phyloP scores from a whole-genome alignment of 2,888 invertebrate species.

The Lagria hirta region DNA sequence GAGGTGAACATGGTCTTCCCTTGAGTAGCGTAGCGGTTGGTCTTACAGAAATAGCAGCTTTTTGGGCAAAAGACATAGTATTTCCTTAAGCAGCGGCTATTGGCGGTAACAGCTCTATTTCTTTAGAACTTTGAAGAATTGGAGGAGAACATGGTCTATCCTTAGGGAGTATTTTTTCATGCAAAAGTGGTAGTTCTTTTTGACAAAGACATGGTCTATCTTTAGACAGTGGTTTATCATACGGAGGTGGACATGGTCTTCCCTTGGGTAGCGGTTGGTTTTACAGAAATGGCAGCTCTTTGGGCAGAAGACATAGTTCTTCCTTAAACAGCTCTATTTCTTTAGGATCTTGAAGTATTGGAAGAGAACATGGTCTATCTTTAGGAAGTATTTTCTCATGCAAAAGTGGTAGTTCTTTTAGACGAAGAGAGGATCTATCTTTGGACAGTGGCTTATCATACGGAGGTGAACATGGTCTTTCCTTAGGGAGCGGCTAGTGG shows the following conservation, averaged over 20 bases:
- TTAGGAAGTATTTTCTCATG: too few species aligned
- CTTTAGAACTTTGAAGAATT: slow-evolving; percentile 12
- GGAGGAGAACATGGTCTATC: slow-evolving; percentile 14
- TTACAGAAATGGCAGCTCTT: slow-evolving; percentile 19
- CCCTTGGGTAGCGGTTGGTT: slow-evolving; percentile 4
- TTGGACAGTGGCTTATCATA: slow-evolving; percentile 7
- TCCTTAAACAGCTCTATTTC: too few species aligned
- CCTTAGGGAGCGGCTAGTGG: slow-evolving; percentile 1
- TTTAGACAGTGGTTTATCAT: slow-evolving; percentile 13
- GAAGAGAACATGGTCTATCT: too few species aligned
- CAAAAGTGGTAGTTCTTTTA: too few species aligned
- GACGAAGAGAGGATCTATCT: too few species aligned
- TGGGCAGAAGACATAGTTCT: too few species aligned
- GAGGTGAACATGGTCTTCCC: slow-evolving; percentile 14
- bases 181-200: slow-evolving; percentile 8
- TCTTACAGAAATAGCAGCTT: slow-evolving; percentile 17
- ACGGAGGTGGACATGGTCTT: slow-evolving; percentile 9
- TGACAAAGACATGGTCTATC: slow-evolving; percentile 15
- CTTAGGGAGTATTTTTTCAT: too few species aligned
- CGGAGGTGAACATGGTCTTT: slow-evolving; percentile 17
- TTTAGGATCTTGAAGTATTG: too few species aligned
- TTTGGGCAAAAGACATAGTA: slow-evolving; percentile 11
- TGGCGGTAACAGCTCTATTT: slow-evolving; percentile 20
- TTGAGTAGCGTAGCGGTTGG: slow-evolving; percentile 2
- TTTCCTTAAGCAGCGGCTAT: too few species aligned